These are phyloP conservation scores for Chrosomus eos DNA, from an alignment of 2,797 vertebrate genomes.

Conservation along the genomic window DNA sequence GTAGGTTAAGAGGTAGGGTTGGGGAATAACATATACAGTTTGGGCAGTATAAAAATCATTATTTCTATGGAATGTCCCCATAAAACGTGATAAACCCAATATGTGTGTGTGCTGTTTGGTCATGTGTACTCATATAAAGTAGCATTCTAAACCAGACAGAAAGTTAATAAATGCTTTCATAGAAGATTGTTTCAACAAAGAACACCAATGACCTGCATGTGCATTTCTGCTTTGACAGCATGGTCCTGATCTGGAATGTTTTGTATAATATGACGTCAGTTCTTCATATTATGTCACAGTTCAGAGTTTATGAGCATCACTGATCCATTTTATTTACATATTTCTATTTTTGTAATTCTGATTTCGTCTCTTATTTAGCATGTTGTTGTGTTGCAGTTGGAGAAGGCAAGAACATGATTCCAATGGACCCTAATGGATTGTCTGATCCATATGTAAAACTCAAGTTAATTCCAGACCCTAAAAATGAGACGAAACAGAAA, in stretches of 20 bases:
- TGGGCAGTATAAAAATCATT: background rate
- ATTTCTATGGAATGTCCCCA: background rate
- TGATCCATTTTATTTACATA: background rate
- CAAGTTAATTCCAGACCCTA: constrained; percentile 96
- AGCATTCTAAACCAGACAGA: background rate
- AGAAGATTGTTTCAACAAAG: background rate
- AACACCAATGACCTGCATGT: background rate
- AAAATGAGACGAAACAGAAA: constrained; percentile 97
- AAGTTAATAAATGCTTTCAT: background rate
- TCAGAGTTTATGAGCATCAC: background rate
- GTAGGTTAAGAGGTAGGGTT: background rate
- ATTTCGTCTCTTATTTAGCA: background rate
- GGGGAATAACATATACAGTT: no score
- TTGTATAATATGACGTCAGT: background rate
- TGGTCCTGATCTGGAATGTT: background rate
- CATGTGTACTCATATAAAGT: background rate
- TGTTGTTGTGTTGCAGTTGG: constrained; percentile 78
- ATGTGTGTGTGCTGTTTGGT: background rate
- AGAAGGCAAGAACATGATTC: constrained; percentile 95
- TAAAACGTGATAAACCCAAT: background rate
- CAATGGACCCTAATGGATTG: constrained; percentile 98
- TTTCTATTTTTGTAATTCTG: background rate
- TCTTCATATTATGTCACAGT: background rate
- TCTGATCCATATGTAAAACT: constrained; percentile 98
- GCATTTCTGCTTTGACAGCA: constrained; percentile 2